Evolutionary conservation across 2,888 invertebrate genomes (phyloP).

Genomic region (Zele albiditarsus): DNA sequence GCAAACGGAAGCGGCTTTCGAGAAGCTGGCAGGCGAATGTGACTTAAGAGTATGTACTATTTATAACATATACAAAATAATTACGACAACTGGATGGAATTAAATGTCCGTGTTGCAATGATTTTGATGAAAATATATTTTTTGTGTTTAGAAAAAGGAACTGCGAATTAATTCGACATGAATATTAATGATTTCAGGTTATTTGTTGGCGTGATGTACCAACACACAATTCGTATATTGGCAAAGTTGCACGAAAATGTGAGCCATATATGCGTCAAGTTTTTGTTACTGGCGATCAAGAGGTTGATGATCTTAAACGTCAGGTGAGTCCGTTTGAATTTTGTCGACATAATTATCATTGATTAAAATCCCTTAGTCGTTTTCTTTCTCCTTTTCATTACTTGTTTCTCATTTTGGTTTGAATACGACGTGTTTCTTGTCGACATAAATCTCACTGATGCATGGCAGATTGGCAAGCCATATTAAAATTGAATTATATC

Average conservation of each 20-base stretch:
- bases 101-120: not conserved
- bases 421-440: conserved; percentile 17
- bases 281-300: conserved; percentile 82
- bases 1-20: conserved; percentile 87
- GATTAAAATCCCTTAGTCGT: not conserved
- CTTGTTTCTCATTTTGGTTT: conserved; percentile 1
- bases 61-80: conserved; percentile 24
- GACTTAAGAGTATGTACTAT: conserved; percentile 77
- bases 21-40: conserved; percentile 85
- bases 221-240: conserved; percentile 88
- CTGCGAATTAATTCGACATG: not conserved
- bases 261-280: conserved; percentile 99
- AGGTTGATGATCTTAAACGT: conserved; percentile 76
- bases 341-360: not conserved
- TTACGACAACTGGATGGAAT: conserved; percentile 15
- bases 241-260: conserved; percentile 92
- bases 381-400: not conserved
- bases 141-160: not conserved
- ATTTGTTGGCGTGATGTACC: conserved; percentile 97
- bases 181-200: conserved; percentile 74
- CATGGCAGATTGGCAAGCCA: conserved; percentile 11
- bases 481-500: conserved; percentile 17
- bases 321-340: conserved; percentile 76
- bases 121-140: conserved; percentile 10
- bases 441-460: conserved; percentile 8